A percentile compares a stretch with the other conserved stretches of the same genome.
These are phyloP conservation scores for Tinamus guttatus DNA, from an alignment of 2,113 vertebrate species.

Conservation along the genomic window DNA sequence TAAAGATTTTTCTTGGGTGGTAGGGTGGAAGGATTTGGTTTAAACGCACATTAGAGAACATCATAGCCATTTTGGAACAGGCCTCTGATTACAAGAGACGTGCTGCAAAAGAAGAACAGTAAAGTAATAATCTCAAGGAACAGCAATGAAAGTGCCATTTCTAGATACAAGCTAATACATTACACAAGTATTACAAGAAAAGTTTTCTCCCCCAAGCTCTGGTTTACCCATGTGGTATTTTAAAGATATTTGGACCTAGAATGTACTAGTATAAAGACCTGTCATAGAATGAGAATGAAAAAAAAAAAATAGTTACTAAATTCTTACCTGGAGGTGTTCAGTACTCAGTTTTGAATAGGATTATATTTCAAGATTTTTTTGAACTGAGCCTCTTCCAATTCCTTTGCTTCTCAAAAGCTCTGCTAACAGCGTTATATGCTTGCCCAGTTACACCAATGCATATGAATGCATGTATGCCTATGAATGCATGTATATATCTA, in stretches of 20 bases:
- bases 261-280: neutral
- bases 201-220: neutral
- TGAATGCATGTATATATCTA: neutral
- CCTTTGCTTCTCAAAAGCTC: neutral
- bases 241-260: neutral
- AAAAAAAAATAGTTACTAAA: neutral
- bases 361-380: conserved; percentile 21
- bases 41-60: neutral
- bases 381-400: neutral
- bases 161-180: neutral
- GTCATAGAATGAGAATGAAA: neutral
- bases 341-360: conserved; percentile 30
- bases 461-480: neutral
- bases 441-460: neutral
- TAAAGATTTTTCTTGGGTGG: neutral
- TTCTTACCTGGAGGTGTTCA: conserved; percentile 67
- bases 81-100: neutral
- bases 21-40: neutral
- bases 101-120: neutral
- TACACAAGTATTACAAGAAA: neutral
- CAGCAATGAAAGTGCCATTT: neutral
- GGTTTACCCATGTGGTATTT: neutral
- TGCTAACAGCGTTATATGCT: neutral
- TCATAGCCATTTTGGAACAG: neutral
- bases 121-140: neutral